Percentiles rank a stretch among this genome's conserved stretches.
Evolutionary conservation across 2,113 vertebrate species (phyloP).

Genomic region (Hemiprocne comata): DNA sequence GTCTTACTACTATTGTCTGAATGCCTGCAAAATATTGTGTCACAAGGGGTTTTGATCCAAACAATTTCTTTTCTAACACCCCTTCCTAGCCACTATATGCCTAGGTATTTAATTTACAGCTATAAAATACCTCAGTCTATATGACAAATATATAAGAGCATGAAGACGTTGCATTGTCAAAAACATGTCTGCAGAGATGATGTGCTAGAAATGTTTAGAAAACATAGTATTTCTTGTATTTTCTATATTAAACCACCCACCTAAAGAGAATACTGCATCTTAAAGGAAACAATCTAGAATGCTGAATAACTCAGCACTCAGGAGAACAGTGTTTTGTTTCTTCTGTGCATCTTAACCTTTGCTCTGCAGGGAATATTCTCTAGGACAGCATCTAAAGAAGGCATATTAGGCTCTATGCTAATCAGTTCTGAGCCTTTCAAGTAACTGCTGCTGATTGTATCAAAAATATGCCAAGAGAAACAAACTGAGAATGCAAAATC

Average conservation of each 20-base stretch:
- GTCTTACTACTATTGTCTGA: neutral
- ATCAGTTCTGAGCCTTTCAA: slow-evolving; percentile 65
- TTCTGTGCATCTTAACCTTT: slow-evolving; percentile 58
- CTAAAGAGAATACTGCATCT: neutral
- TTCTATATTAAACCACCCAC: slow-evolving; percentile 24
- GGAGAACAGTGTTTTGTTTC: slow-evolving; percentile 27
- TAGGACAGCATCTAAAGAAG: slow-evolving; percentile 49
- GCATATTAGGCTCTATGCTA: slow-evolving; percentile 69
- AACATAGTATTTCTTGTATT: neutral
- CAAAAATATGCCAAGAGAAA: slow-evolving; percentile 73
- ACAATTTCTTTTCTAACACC: neutral
- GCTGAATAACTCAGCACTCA: slow-evolving; percentile 34
- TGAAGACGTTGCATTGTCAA: neutral
- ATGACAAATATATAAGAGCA: neutral
- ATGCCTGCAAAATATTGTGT: neutral
- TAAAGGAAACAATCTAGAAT: slow-evolving; percentile 9
- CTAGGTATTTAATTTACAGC: neutral
- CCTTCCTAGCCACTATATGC: neutral
- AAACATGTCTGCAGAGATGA: neutral
- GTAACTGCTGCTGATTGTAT: slow-evolving; percentile 64
- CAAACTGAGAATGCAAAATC: slow-evolving; percentile 50
- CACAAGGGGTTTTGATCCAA: neutral
- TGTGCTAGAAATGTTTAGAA: neutral
- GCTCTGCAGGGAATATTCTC: slow-evolving; percentile 60
- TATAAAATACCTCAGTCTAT: neutral